phyloP scores from a whole-genome alignment of 1,140 invertebrate genomes.

The Drosophila auraria region DNA sequence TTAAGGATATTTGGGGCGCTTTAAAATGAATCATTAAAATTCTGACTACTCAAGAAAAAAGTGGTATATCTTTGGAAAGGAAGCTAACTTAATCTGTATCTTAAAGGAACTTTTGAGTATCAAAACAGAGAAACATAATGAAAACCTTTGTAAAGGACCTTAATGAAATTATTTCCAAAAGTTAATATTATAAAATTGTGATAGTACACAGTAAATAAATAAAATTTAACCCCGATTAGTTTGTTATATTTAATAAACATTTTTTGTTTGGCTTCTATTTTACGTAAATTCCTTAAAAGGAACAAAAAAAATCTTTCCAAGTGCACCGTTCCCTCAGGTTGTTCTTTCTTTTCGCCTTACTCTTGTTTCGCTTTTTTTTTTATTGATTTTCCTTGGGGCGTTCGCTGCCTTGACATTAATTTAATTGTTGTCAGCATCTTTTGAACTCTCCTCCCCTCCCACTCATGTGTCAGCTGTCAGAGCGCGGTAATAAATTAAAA shows the following conservation, averaged over 20 bases:
- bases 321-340: constrained; percentile 26
- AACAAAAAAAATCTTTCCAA: not conserved
- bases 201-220: no score
- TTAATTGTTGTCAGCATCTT: constrained; percentile 84
- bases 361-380: constrained; percentile 30
- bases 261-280: not conserved
- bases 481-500: constrained; percentile 73
- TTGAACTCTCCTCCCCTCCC: constrained; percentile 58
- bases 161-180: not conserved
- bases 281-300: not conserved
- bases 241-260: not conserved
- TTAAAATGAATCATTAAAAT: not conserved
- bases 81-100: not conserved
- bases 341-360: constrained; percentile 29
- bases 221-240: not conserved
- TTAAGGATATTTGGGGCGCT: not conserved
- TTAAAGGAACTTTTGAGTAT: not conserved
- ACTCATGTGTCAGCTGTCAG: constrained; percentile 59
- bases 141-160: not conserved
- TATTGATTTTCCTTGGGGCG: constrained; percentile 67
- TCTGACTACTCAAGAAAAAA: not conserved
- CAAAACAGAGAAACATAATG: not conserved
- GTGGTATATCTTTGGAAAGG: not conserved
- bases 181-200: no score
- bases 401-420: constrained; percentile 73